Percentiles rank a stretch among this genome's conserved stretches.
Evolutionary conservation across 2,888 invertebrate genomes (phyloP).

Genomic region (Chironomus riparius): DNA sequence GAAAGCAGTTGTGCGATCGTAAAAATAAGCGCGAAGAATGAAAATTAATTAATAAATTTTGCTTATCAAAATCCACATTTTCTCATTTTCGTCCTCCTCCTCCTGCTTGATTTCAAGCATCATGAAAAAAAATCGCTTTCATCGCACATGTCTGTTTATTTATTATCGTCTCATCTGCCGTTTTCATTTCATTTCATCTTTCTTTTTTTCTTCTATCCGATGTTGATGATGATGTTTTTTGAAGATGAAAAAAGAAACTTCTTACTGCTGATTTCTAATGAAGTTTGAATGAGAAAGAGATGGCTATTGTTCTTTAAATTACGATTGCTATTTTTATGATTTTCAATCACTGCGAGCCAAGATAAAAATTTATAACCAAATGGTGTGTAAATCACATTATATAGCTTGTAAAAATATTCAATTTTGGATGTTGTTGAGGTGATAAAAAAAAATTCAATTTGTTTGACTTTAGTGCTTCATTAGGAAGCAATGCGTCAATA

Average conservation of each 20-base stretch:
- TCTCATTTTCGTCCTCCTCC: background rate
- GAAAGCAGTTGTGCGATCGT: constrained; percentile 15
- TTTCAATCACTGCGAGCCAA: background rate
- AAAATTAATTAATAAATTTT: constrained; percentile 15
- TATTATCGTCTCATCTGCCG: constrained; percentile 7
- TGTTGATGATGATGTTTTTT: background rate
- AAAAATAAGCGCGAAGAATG: background rate
- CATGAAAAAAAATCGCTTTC: background rate
- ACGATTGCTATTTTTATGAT: constrained; percentile 3
- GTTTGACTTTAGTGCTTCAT: no score
- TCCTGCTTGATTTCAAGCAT: background rate
- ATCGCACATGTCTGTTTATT: constrained; percentile 4
- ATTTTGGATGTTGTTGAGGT: no score
- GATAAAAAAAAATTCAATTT: no score
- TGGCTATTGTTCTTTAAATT: background rate
- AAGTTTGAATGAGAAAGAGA: no score
- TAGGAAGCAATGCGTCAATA: no score
- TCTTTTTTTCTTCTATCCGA: background rate
- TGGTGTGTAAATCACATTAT: no score
- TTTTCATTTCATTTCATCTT: background rate
- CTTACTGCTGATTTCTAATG: constrained; percentile 5
- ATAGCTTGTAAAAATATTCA: no score
- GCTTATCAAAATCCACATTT: background rate
- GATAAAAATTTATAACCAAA: background rate
- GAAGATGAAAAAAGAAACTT: background rate